These are phyloP conservation scores for Aporophyla lueneburgensis DNA, from an alignment of 2,888 invertebrate species.

Conservation along the genomic window DNA sequence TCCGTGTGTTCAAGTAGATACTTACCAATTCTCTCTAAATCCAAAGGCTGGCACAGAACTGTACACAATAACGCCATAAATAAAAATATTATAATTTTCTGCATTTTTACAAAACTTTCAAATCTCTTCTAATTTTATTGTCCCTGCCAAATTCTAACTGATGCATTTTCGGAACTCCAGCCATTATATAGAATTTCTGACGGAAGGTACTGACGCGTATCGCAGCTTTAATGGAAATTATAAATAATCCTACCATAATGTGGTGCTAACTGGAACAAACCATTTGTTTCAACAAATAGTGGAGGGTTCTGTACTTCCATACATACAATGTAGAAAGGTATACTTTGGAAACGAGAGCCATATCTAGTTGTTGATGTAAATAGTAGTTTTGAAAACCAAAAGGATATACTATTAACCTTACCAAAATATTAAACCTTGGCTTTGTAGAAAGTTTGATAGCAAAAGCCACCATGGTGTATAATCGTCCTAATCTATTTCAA, in stretches of 20 bases:
- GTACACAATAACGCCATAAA: constrained; percentile 65
- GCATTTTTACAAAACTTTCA: constrained; percentile 60
- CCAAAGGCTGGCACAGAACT: constrained; percentile 73
- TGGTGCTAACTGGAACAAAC: constrained; percentile 64
- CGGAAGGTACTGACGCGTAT: constrained; percentile 68
- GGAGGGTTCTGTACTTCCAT: constrained; percentile 45
- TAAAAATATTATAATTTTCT: constrained; percentile 66
- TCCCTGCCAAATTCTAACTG: constrained; percentile 25
- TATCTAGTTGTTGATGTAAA: not conserved
- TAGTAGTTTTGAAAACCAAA: not conserved
- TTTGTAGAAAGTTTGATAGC: not conserved
- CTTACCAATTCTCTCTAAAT: constrained; percentile 69
- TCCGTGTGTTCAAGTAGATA: not conserved
- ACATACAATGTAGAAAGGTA: constrained; percentile 7
- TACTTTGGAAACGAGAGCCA: not conserved
- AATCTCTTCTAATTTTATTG: not conserved
- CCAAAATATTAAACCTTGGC: not conserved
- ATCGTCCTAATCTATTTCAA: not conserved
- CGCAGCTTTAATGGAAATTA: constrained; percentile 67
- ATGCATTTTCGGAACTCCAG: constrained; percentile 18
- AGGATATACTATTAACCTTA: not conserved
- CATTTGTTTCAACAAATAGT: constrained; percentile 61
- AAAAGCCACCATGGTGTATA: not conserved
- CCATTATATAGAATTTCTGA: constrained; percentile 62
- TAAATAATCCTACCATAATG: constrained; percentile 70